Evolutionary conservation across 2,113 vertebrate species (phyloP).

Genomic region (Pollachius pollachius): DNA sequence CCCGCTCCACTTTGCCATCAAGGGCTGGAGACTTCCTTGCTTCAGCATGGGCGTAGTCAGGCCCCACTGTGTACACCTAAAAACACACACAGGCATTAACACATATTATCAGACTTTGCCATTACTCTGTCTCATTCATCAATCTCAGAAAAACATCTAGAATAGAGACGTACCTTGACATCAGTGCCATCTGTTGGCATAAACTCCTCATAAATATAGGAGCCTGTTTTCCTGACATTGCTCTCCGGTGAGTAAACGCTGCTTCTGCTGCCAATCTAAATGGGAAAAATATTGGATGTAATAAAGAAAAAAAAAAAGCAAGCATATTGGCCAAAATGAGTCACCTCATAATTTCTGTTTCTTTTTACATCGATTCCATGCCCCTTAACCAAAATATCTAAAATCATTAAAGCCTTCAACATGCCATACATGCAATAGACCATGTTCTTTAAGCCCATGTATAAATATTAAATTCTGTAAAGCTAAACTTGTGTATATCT

Average conservation of each 20-base stretch:
- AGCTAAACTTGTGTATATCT: no score
- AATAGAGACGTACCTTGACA: slow-evolving; percentile 79
- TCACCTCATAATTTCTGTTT: no score
- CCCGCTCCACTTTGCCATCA: slow-evolving; percentile 87
- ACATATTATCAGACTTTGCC: background rate
- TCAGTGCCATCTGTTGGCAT: slow-evolving; percentile 93
- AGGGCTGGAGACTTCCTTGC: slow-evolving; percentile 88
- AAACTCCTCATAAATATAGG: slow-evolving; percentile 91
- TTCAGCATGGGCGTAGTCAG: slow-evolving; percentile 89
- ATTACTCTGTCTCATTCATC: background rate
- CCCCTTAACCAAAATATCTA: no score
- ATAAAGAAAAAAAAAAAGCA: background rate
- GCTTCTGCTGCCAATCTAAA: slow-evolving; percentile 91
- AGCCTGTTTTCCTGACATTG: slow-evolving; percentile 87
- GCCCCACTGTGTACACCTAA: slow-evolving; percentile 89
- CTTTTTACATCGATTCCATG: no score
- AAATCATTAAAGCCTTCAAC: no score
- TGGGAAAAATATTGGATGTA: slow-evolving; percentile 24
- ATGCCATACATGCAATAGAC: no score
- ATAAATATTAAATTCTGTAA: no score
- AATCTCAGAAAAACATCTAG: background rate
- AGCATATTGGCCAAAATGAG: background rate
- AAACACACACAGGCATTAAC: background rate
- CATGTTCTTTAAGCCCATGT: no score
- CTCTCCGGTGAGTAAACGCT: slow-evolving; percentile 92